Evolutionary conservation across 2,113 vertebrate species (phyloP).

Genomic region (Thinocorus orbignyianus): DNA sequence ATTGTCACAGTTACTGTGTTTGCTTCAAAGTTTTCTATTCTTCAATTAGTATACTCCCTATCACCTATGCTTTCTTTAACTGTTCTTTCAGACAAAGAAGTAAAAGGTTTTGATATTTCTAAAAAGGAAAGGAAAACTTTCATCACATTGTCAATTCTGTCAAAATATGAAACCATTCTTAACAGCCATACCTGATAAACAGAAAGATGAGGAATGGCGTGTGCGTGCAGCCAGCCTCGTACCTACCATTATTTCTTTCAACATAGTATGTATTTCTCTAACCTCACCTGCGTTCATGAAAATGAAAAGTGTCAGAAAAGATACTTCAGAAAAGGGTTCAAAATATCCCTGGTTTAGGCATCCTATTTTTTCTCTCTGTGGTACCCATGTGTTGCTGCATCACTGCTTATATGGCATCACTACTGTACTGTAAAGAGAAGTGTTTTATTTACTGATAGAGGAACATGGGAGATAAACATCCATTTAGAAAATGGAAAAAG

Average conservation of each 20-base stretch:
- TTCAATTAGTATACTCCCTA: not conserved
- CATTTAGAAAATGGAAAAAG: conserved; percentile 29
- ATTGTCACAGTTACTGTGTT: not conserved
- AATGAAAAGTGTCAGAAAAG: too few species aligned
- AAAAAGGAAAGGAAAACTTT: not conserved
- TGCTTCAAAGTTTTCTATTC: not conserved
- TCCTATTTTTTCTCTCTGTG: not conserved
- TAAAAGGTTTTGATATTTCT: not conserved
- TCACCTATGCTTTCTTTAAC: not conserved
- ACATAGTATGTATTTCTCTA: not conserved
- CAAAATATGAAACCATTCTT: not conserved
- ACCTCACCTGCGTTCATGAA: not conserved
- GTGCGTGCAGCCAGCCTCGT: not conserved
- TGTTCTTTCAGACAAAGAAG: not conserved
- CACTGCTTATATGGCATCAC: not conserved
- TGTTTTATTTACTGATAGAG: not conserved
- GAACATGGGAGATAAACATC: not conserved
- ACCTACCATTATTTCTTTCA: not conserved
- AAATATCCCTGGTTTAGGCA: not conserved
- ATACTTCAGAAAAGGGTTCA: not conserved
- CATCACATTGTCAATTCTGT: not conserved
- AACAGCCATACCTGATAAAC: not conserved
- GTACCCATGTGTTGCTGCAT: not conserved
- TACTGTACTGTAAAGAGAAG: not conserved
- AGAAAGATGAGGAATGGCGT: not conserved